phyloP scores from a whole-genome alignment of 2,888 invertebrate species.

The Heterodera filipjevi region DNA sequence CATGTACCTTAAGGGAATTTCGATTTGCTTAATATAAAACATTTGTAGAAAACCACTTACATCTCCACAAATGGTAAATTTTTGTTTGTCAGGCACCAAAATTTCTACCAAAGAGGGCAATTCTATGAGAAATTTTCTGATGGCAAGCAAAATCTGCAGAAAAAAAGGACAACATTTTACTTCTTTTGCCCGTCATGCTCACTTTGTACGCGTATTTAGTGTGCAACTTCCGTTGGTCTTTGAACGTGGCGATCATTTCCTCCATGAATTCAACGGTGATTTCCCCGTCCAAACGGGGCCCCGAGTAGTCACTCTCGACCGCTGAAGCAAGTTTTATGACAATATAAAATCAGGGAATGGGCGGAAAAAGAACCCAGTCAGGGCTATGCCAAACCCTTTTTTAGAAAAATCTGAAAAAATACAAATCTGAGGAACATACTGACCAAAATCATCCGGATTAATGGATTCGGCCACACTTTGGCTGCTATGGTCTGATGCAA shows the following conservation, averaged over 20 bases:
- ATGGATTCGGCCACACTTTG: conserved; percentile 85
- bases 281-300: conserved; percentile 80
- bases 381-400: no score
- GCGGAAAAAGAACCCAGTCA: not conserved
- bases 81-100: conserved; percentile 75
- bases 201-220: conserved; percentile 95
- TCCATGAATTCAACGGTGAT: conserved; percentile 87
- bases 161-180: conserved; percentile 60
- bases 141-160: conserved; percentile 85
- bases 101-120: conserved; percentile 90
- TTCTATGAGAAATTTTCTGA: conserved; percentile 75
- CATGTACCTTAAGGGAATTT: conserved; percentile 94
- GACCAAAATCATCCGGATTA: conserved; percentile 82
- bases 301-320: conserved; percentile 90
- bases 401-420: no score
- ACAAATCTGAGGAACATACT: not conserved
- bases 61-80: conserved; percentile 91
- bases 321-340: conserved; percentile 71
- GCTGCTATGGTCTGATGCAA: conserved; percentile 86
- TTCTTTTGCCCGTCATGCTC: not conserved
- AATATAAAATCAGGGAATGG: conserved; percentile 1
- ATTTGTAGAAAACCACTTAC: conserved; percentile 68
- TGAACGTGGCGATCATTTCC: conserved; percentile 85
- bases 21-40: conserved; percentile 70
- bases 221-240: conserved; percentile 88